Evolutionary conservation across 2,113 vertebrate species (phyloP).

Genomic region (Hippocampus zosterae): DNA sequence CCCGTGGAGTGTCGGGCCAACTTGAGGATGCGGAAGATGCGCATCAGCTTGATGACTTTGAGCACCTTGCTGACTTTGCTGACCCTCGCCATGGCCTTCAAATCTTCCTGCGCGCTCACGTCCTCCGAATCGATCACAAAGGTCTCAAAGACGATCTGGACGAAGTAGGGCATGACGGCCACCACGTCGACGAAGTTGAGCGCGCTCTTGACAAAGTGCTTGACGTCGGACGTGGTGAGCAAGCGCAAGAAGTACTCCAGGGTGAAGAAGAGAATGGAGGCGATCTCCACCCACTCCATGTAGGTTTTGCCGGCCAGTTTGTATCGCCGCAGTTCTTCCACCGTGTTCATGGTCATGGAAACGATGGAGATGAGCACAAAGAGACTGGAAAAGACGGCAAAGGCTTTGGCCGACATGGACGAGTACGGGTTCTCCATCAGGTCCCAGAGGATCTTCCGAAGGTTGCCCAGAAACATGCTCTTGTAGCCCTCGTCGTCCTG

Average conservation of each 20-base stretch:
- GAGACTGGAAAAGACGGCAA: conserved; percentile 83
- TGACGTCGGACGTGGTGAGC: conserved; percentile 77
- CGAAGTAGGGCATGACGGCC: conserved; percentile 86
- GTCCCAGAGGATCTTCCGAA: conserved; percentile 79
- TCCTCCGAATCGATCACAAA: conserved; percentile 72
- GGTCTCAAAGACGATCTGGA: conserved; percentile 81
- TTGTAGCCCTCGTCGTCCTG: conserved; percentile 70
- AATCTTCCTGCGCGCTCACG: conserved; percentile 72
- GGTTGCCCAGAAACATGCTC: conserved; percentile 71
- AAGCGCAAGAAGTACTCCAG: conserved; percentile 80
- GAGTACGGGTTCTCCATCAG: conserved; percentile 87
- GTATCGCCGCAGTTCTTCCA: conserved; percentile 77
- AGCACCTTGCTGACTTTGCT: conserved; percentile 89
- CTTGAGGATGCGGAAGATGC: conserved; percentile 89
- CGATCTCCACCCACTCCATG: conserved; percentile 80
- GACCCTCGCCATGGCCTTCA: conserved; percentile 81
- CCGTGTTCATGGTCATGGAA: conserved; percentile 86
- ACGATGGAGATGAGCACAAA: conserved; percentile 87
- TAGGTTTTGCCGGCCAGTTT: conserved; percentile 73
- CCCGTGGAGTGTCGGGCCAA: conserved; percentile 87
- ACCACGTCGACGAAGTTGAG: conserved; percentile 86
- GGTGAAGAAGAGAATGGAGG: conserved; percentile 85
- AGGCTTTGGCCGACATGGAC: conserved; percentile 80
- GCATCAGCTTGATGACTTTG: conserved; percentile 86
- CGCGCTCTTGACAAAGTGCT: conserved; percentile 77